A percentile compares a stretch with the other conserved stretches of the same genome.
phyloP scores from a whole-genome alignment of 2,113 vertebrate species.

The Murina feae region DNA sequence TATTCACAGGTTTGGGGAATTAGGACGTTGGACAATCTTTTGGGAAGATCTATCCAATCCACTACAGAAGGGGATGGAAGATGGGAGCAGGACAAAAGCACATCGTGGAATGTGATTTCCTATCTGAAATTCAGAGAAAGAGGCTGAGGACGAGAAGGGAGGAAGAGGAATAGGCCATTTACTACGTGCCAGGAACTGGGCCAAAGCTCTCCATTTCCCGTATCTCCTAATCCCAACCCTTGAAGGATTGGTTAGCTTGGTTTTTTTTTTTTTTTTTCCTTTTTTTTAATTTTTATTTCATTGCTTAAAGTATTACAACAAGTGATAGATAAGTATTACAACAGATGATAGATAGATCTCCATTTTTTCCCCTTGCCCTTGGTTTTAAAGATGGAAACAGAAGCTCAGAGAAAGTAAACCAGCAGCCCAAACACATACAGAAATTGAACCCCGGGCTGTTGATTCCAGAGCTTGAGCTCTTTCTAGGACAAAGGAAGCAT shows the following conservation, averaged over 20 bases:
- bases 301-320: too few species aligned
- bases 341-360: too few species aligned
- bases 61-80: neutral
- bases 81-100: neutral
- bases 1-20: neutral
- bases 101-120: neutral
- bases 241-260: neutral
- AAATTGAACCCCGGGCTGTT: neutral
- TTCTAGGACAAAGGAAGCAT: neutral
- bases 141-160: neutral
- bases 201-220: neutral
- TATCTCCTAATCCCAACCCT: neutral
- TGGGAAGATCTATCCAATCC: neutral
- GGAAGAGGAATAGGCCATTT: too few species aligned
- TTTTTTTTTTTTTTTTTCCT: too few species aligned
- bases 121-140: neutral
- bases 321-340: too few species aligned
- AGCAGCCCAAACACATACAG: neutral
- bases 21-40: neutral
- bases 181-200: neutral
- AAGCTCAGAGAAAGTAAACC: neutral
- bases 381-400: neutral
- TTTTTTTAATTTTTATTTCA: too few species aligned
- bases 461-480: neutral
- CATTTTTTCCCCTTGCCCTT: too few species aligned